phyloP scores from a whole-genome alignment of 2,797 vertebrate species.

The Geotria australis region DNA sequence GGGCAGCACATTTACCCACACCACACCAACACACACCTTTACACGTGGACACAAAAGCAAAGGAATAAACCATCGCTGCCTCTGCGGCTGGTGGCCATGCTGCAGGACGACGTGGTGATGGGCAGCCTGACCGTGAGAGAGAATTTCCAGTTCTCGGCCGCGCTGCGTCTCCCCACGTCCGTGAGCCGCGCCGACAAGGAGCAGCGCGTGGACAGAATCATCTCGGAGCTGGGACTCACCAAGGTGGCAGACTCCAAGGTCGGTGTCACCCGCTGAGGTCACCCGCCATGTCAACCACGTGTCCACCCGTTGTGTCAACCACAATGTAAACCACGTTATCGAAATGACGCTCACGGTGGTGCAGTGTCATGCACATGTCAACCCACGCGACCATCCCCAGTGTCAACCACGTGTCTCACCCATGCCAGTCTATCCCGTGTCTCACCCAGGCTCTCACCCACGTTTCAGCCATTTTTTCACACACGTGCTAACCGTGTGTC shows the following conservation, averaged over 20 bases:
- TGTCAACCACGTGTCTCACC: no score
- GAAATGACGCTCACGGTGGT: background rate
- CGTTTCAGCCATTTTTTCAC: no score
- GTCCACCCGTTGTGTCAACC: no score
- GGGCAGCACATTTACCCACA: no score
- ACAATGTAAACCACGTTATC: background rate
- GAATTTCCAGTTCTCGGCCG: constrained; percentile 74
- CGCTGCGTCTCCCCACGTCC: constrained; percentile 35
- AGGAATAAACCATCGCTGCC: no score
- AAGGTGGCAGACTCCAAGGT: constrained; percentile 76
- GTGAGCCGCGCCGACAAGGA: constrained; percentile 32
- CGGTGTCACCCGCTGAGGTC: constrained; percentile 1
- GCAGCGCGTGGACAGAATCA: constrained; percentile 29
- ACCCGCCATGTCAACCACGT: background rate
- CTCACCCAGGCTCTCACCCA: no score
- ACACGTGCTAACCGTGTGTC: no score
- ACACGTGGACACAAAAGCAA: no score
- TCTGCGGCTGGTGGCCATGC: no score
- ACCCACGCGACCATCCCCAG: no score
- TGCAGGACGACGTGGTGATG: constrained; percentile 73
- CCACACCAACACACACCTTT: no score
- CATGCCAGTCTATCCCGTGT: no score
- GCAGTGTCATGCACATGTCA: background rate
- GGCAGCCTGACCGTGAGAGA: constrained; percentile 69
- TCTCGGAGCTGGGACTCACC: constrained; percentile 44